A percentile compares a stretch with the other conserved stretches of the same genome.
phyloP scores from a whole-genome alignment of 2,888 invertebrate genomes.

The Phaonia tiefii region DNA sequence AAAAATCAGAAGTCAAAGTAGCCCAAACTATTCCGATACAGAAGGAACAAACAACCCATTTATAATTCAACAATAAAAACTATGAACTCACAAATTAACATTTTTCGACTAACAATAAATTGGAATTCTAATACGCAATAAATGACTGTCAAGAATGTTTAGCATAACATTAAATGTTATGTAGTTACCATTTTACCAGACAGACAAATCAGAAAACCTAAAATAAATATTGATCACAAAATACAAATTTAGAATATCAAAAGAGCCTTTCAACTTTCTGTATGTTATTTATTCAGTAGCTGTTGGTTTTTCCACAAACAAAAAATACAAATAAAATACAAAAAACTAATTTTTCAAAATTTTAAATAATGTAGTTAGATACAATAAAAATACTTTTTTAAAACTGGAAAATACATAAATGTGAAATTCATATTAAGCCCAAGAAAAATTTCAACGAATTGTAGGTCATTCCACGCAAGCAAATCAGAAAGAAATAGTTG shows the following conservation, averaged over 20 bases:
- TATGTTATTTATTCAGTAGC: constrained; percentile 35
- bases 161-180: constrained; percentile 21
- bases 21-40: neutral
- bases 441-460: constrained; percentile 22
- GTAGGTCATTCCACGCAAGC: neutral
- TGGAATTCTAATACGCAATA: neutral
- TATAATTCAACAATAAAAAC: constrained; percentile 22
- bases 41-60: neutral
- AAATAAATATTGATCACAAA: constrained; percentile 4
- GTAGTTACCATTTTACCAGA: constrained; percentile 12
- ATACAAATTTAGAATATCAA: constrained; percentile 21
- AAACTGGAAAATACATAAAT: constrained; percentile 17
- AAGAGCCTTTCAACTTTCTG: constrained; percentile 45
- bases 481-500: constrained; percentile 1
- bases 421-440: constrained; percentile 8
- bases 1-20: no score
- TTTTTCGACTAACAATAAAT: neutral
- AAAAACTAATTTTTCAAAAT: constrained; percentile 23
- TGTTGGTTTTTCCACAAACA: constrained; percentile 33
- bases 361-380: constrained; percentile 38
- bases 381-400: constrained; percentile 21
- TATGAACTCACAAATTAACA: neutral
- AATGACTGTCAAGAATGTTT: neutral
- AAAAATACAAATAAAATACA: no score
- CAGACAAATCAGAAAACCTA: neutral